A percentile compares a stretch with the other conserved stretches of the same genome.
These are phyloP conservation scores for Sterrhoptilus dennistouni DNA, from an alignment of 2,113 vertebrate species.

Conservation along the genomic window DNA sequence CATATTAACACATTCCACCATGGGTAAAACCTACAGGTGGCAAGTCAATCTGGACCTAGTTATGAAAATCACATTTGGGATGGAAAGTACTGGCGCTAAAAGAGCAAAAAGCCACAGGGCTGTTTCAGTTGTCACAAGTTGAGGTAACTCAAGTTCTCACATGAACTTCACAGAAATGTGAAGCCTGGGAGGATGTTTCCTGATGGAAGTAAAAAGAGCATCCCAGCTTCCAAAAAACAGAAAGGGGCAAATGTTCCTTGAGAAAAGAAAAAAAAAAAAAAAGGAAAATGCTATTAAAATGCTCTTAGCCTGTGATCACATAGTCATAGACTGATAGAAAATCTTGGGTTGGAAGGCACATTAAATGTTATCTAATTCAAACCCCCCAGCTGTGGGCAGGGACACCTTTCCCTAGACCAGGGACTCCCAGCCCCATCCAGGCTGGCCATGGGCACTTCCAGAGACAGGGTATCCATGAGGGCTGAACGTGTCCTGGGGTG, in stretches of 20 bases:
- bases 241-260: not conserved
- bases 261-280: fast-evolving
- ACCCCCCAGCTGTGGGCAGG: not conserved
- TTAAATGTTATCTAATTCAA: not conserved
- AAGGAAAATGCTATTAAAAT: not conserved
- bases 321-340: not conserved
- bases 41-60: not conserved
- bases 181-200: not conserved
- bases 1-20: not conserved
- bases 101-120: not conserved
- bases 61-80: not conserved
- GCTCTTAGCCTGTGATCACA: not conserved
- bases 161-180: not conserved
- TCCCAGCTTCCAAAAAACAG: not conserved
- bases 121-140: fast-evolving
- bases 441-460: not conserved
- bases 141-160: not conserved
- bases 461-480: not conserved
- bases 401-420: not conserved
- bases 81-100: not conserved
- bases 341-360: not conserved
- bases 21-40: not conserved
- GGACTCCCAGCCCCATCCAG: not conserved
- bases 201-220: not conserved
- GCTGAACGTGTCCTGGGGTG: fast-evolving